A percentile compares a stretch with the other conserved stretches of the same genome.
These are phyloP conservation scores for Myoxocephalus aenaeus DNA, from an alignment of 2,797 vertebrate species.

Conservation along the genomic window DNA sequence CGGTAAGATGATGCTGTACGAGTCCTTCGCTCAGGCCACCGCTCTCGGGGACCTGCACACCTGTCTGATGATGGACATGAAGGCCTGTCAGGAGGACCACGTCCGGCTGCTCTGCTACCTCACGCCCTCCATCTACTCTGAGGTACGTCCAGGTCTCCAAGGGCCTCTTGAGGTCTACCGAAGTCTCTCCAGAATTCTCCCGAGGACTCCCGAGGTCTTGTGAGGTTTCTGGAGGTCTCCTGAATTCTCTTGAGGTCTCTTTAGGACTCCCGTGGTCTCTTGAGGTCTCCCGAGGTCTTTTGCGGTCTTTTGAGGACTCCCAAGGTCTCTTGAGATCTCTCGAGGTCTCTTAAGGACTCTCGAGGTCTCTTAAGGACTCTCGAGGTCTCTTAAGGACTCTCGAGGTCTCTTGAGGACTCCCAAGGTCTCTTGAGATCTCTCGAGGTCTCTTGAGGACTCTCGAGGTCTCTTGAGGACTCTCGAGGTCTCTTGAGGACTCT, in stretches of 20 bases:
- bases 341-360: no score
- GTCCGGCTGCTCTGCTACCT: slow-evolving; percentile 95
- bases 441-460: background rate
- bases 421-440: background rate
- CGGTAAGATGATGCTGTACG: slow-evolving; percentile 97
- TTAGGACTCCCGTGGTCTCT: no score
- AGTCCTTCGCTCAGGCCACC: slow-evolving; percentile 96
- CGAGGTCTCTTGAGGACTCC: no score
- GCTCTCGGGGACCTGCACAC: slow-evolving; percentile 96
- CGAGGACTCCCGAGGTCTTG: no score
- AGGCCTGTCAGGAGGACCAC: slow-evolving; percentile 97
- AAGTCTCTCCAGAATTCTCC: no score
- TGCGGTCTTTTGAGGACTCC: background rate
- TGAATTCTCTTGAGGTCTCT: no score
- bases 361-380: no score
- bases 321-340: background rate
- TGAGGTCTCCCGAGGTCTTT: no score
- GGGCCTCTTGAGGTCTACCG: background rate
- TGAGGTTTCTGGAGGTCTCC: no score
- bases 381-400: no score
- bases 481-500: no score
- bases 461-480: background rate
- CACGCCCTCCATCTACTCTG: slow-evolving; percentile 95
- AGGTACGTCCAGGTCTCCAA: slow-evolving; percentile 44
- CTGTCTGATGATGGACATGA: slow-evolving; percentile 99